Evolutionary conservation across 1,140 invertebrate species (phyloP).

Genomic region (Asbolus verrucosus): DNA sequence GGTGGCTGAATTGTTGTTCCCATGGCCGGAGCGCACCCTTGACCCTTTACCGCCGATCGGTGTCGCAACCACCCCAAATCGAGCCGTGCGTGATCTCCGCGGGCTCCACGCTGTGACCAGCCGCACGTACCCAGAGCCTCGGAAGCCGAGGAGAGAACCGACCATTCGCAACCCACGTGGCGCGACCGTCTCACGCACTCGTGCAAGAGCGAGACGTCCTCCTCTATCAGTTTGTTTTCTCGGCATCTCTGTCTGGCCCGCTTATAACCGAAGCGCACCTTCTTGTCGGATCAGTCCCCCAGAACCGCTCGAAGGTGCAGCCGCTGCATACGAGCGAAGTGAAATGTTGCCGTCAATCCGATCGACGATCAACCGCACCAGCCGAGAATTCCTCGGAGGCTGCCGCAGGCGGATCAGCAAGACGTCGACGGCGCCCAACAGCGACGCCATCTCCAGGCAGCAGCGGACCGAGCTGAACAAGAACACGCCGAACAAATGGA

Average conservation of each 20-base stretch:
- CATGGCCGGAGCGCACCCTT: too few relatives aligned
- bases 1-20: too few relatives aligned
- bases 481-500: slow-evolving; percentile 62
- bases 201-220: slow-evolving; percentile 29
- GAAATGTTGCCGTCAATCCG: slow-evolving; percentile 67
- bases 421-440: slow-evolving; percentile 70
- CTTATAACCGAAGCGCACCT: slow-evolving; percentile 49
- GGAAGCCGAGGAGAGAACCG: not conserved
- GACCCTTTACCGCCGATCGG: too few relatives aligned
- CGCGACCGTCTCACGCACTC: slow-evolving; percentile 13
- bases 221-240: slow-evolving; percentile 56
- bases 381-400: slow-evolving; percentile 60
- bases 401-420: slow-evolving; percentile 69
- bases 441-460: slow-evolving; percentile 68
- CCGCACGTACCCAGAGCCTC: not conserved
- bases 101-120: not conserved
- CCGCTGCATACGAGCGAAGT: not conserved
- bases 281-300: slow-evolving; percentile 28
- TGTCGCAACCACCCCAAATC: not conserved
- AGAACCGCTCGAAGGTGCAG: slow-evolving; percentile 5
- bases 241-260: slow-evolving; percentile 52
- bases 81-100: too few relatives aligned
- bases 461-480: slow-evolving; percentile 58
- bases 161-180: slow-evolving; percentile 45
- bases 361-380: slow-evolving; percentile 65